Percentiles rank a stretch among this genome's conserved stretches.
These are phyloP conservation scores for Andrena haemorrhoa DNA, from an alignment of 2,888 invertebrate species.

Conservation along the genomic window DNA sequence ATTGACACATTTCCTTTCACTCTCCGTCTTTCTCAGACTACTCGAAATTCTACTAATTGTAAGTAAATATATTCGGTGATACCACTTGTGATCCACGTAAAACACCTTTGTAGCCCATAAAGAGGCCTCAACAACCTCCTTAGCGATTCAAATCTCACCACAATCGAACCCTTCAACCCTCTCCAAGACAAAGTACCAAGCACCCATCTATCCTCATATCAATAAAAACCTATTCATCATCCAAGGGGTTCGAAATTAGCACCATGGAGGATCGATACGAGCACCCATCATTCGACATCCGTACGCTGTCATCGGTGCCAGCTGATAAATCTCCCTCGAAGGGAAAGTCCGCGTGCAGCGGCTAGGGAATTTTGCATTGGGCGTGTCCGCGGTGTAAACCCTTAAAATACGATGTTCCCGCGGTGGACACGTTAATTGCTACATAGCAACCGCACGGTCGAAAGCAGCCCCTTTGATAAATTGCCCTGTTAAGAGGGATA, in stretches of 20 bases:
- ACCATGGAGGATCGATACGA: background rate
- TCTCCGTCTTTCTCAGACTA: too few species aligned
- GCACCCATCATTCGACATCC: background rate
- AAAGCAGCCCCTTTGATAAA: slow-evolving; percentile 82
- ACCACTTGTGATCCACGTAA: too few species aligned
- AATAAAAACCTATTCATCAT: slow-evolving; percentile 4
- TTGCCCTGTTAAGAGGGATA: slow-evolving; percentile 76
- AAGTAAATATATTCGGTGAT: too few species aligned
- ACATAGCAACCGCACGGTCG: slow-evolving; percentile 81
- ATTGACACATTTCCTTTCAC: too few species aligned
- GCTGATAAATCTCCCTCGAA: slow-evolving; percentile 59
- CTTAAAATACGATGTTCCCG: slow-evolving; percentile 83
- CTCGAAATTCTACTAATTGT: too few species aligned
- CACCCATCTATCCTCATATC: background rate
- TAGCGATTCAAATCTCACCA: background rate
- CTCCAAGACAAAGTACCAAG: background rate
- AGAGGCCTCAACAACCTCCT: background rate
- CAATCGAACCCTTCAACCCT: background rate
- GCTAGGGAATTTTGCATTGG: slow-evolving; percentile 81
- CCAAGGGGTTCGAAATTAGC: slow-evolving; percentile 2
- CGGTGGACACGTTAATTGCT: slow-evolving; percentile 83
- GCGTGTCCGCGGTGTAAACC: slow-evolving; percentile 82
- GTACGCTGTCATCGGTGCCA: slow-evolving; percentile 45
- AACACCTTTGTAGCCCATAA: background rate
- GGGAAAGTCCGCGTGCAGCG: slow-evolving; percentile 41